Base-by-base conservation (phyloP, 2,888 invertebrate genomes). In the Meliscaeva auricollis region DNA sequence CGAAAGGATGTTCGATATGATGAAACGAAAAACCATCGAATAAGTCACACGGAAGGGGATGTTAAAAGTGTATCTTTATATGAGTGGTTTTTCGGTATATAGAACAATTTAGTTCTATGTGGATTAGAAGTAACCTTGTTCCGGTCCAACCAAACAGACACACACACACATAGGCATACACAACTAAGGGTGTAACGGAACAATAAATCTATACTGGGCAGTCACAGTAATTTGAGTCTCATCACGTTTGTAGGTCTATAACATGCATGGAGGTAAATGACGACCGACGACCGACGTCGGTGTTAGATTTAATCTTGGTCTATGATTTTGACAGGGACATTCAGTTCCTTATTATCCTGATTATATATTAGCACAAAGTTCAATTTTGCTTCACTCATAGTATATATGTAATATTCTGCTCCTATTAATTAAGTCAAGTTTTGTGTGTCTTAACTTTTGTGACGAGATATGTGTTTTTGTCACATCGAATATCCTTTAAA, bases 311-410 rank as follows among this genome's bases (percentile, higher is more conserved):
- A 85, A 85, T 85, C 85, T 81, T n/a, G 48, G 81, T 69, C 62
- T 77, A 81, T 85, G 85, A 81, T 81, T 81, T 73, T 85, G 85
- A 85, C 85, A 85, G 68, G 50, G 58, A 77, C 85, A 73, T 73
- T 77, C 76, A 73, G 85, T 69, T 76, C 76, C 85, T 77, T 73
- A 81, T 85, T 85, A 85, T 81, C 81, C 73, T 69, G 72, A 82
- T 82, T 82, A 52, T 73, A 77, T 20, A n/a, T 13, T 38, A 11
- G 1, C 3, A 38, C 38, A 6, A 7, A 38, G 38, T 38, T 38
- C 38, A n/a, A n/a, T n/a, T n/a, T n/a, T n/a, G n/a, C n/a, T n/a
- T n/a, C n/a, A n/a, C n/a, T n/a, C n/a, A n/a, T n/a, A n/a, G n/a
- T n/a, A 9, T 11, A 38, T 38, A 38, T 6, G 5, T 38, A 3